These are phyloP conservation scores for Zenarchopterus dispar DNA, from an alignment of 2,797 vertebrate species.

Conservation along the genomic window DNA sequence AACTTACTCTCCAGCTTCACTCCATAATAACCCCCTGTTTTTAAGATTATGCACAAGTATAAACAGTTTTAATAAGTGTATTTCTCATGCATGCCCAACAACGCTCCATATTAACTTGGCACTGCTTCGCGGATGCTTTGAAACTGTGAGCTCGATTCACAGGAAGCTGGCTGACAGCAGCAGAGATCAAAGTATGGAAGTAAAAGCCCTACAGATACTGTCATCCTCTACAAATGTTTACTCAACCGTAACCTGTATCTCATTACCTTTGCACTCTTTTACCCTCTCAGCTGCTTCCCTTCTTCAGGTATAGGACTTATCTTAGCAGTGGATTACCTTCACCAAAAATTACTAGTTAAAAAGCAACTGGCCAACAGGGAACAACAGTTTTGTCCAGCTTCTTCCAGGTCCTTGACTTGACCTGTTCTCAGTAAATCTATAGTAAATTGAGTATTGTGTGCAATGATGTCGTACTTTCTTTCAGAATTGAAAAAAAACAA, in stretches of 20 bases:
- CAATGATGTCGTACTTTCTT: conserved; percentile 25
- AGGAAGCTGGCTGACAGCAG: conserved; percentile 70
- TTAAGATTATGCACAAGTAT: conserved; percentile 17
- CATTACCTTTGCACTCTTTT: conserved; percentile 66
- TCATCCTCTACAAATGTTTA: conserved; percentile 78
- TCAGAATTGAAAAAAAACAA: conserved; percentile 7
- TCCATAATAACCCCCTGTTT: conserved; percentile 15
- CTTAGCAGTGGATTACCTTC: conserved; percentile 20
- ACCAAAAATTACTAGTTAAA: neutral
- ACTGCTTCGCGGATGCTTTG: conserved; percentile 46
- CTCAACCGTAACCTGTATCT: conserved; percentile 71
- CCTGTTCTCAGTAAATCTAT: conserved; percentile 29
- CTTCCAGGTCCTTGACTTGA: conserved; percentile 15
- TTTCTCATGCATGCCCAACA: conserved; percentile 45
- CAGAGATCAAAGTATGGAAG: conserved; percentile 76
- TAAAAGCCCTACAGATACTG: conserved; percentile 74
- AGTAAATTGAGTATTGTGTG: conserved; percentile 9
- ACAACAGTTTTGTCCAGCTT: neutral
- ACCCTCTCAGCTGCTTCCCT: conserved; percentile 34
- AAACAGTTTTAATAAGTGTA: conserved; percentile 37
- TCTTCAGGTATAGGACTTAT: conserved; percentile 34
- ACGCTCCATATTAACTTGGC: conserved; percentile 62
- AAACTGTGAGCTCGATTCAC: conserved; percentile 66
- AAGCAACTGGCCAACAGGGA: neutral
- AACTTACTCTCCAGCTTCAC: neutral